phyloP scores from a whole-genome alignment of 2,797 vertebrate genomes.

The Sebastes alutus region DNA sequence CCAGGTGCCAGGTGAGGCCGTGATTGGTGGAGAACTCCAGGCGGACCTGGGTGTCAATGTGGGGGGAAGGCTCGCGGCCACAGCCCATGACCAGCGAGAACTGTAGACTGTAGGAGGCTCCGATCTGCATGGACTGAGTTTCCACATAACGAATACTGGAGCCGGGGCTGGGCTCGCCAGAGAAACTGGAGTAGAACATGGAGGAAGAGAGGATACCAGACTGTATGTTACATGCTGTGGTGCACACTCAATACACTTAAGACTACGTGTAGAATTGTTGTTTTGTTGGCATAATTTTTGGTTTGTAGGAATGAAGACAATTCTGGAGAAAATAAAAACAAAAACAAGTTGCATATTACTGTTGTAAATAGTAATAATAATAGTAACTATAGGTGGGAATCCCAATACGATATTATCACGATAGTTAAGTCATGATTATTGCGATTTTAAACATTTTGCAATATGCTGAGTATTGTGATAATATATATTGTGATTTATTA shows the following conservation, averaged over 20 bases:
- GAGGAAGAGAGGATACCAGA: constrained; percentile 11
- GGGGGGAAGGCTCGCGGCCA: constrained; percentile 89
- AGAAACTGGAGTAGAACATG: constrained; percentile 86
- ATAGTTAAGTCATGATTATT: too few species aligned
- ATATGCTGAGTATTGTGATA: too few species aligned
- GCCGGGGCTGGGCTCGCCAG: constrained; percentile 92
- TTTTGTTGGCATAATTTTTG: neutral
- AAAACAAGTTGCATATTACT: neutral
- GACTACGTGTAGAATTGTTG: neutral
- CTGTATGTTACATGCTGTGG: neutral
- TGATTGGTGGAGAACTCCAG: constrained; percentile 99
- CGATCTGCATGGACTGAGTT: constrained; percentile 98
- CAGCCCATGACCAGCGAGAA: constrained; percentile 98
- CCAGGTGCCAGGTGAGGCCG: constrained; percentile 97
- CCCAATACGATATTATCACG: accelerated
- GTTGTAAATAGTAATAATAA: neutral
- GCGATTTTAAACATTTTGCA: too few species aligned
- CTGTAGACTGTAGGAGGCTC: constrained; percentile 96
- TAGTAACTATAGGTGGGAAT: too few species aligned
- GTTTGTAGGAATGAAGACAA: neutral
- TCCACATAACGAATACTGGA: constrained; percentile 97
- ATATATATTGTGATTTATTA: too few species aligned
- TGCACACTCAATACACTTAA: neutral
- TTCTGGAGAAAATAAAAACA: neutral
- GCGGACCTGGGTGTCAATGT: constrained; percentile 97